Evolutionary conservation across 2,113 vertebrate genomes (phyloP), one percentile per base, ranked within the genome.

Genomic region (Sceloporus tristichus): DNA sequence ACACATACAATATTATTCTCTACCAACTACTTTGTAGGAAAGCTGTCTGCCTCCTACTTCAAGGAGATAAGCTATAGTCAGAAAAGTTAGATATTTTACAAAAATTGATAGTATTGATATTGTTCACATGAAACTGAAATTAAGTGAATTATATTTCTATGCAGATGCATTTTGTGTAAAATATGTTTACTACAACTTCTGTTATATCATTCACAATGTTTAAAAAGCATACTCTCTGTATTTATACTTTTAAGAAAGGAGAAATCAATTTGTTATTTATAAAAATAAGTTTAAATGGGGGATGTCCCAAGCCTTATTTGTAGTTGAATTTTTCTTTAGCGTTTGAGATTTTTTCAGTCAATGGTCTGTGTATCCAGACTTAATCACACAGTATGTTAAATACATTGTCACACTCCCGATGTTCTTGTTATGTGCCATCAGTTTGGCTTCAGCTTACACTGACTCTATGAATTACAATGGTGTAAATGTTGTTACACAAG

Each of bases 81-180:
- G 38, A 68, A 82, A 94, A 96, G 95, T 89, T 66, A 93, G 80
- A 92, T n/a, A 54, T 81, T 90, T 91, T 48, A 38, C 56, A 88
- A 25, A 88, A 78, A 54, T 68, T 79, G 74, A 66, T 93, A 77
- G 59, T 76, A 91, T 90, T 53, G 75, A 90, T 62, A 90, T 92
- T 83, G 94, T 90, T 90, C 82, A 68, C 54, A 84, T 79, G 71
- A 76, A 78, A 93, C 92, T 92, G 89, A 94, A 95, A 92, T 87
- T 91, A 78, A 94, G 68, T 62, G 59, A 95, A 94, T 82, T 66
- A 90, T 94, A 95, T 95, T 94, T 95, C 93, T 94, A 95, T 94
- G 94, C 90, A 95, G 95, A 96, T 94, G 79, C 77, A 91, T 92
- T 94, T 94, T 66, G 90, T 86, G 78, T 88, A 89, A 92, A 94